These are phyloP conservation scores for Amorpha juglandis DNA, from an alignment of 2,888 invertebrate species.

Conservation along the genomic window DNA sequence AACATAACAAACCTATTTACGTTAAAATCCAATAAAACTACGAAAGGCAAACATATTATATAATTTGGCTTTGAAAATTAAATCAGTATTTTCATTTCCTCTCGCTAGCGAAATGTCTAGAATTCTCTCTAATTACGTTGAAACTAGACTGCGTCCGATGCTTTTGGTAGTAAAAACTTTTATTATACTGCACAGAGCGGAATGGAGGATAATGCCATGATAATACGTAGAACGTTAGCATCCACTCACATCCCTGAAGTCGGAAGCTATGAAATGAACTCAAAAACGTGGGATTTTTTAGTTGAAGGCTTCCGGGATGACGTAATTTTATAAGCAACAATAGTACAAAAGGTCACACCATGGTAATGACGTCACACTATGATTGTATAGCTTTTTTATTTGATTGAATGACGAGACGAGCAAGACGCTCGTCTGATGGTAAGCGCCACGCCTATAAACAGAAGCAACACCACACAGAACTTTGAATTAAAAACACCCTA, in stretches of 20 bases:
- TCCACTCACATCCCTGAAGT: constrained; percentile 3
- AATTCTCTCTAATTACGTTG: constrained; percentile 9
- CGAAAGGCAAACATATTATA: background rate
- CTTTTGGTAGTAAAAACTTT: constrained; percentile 15
- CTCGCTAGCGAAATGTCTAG: constrained; percentile 6
- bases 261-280: constrained; percentile 7
- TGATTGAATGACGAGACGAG: too few species aligned
- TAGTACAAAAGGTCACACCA: too few species aligned
- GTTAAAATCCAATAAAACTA: background rate
- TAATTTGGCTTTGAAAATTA: background rate
- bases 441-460: too few species aligned
- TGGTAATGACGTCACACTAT: too few species aligned
- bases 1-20: background rate
- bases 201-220: constrained; percentile 6
- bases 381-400: too few species aligned
- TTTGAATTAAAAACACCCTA: too few species aligned
- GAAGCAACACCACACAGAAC: too few species aligned
- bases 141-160: constrained; percentile 12
- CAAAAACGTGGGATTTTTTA: background rate
- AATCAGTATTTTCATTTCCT: constrained; percentile 10
- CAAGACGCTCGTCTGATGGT: too few species aligned
- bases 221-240: constrained; percentile 11
- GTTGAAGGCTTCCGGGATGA: background rate
- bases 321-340: too few species aligned
- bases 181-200: constrained; percentile 5